A percentile compares a stretch with the other conserved stretches of the same genome.
These are phyloP conservation scores for Endotricha flammealis DNA, from an alignment of 2,888 invertebrate genomes.

Conservation along the genomic window DNA sequence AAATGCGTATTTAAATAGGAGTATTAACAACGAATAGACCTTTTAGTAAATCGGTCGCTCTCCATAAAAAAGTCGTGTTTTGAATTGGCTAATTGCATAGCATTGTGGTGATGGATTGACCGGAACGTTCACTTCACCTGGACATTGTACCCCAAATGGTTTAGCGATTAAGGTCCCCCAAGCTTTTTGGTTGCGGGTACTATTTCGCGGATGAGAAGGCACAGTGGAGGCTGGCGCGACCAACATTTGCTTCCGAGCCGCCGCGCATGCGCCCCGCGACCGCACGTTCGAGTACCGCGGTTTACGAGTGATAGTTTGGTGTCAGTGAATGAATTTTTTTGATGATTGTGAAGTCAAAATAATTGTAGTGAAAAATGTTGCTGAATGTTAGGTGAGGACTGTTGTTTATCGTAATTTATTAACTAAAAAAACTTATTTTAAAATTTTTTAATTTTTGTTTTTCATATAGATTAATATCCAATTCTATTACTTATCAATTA, in stretches of 20 bases:
- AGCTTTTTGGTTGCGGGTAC: constrained; percentile 36
- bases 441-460: neutral
- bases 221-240: constrained; percentile 45
- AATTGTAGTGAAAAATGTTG: constrained; percentile 57
- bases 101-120: constrained; percentile 33
- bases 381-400: constrained; percentile 62
- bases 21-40: too few relatives aligned
- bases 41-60: too few relatives aligned
- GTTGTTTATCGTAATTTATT: constrained; percentile 6
- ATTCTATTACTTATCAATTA: too few relatives aligned
- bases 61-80: constrained; percentile 8
- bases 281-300: constrained; percentile 21
- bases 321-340: constrained; percentile 27
- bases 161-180: constrained; percentile 46
- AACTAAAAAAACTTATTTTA: too few relatives aligned
- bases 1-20: too few relatives aligned
- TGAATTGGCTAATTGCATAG: constrained; percentile 30
- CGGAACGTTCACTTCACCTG: constrained; percentile 44
- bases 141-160: constrained; percentile 40
- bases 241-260: constrained; percentile 47
- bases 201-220: constrained; percentile 54
- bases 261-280: constrained; percentile 38
- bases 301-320: constrained; percentile 13
- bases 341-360: constrained; percentile 27
- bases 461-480: neutral